Conservation (phyloP, 2,888 invertebrate genomes). For the Xestia c-nigrum region DNA sequence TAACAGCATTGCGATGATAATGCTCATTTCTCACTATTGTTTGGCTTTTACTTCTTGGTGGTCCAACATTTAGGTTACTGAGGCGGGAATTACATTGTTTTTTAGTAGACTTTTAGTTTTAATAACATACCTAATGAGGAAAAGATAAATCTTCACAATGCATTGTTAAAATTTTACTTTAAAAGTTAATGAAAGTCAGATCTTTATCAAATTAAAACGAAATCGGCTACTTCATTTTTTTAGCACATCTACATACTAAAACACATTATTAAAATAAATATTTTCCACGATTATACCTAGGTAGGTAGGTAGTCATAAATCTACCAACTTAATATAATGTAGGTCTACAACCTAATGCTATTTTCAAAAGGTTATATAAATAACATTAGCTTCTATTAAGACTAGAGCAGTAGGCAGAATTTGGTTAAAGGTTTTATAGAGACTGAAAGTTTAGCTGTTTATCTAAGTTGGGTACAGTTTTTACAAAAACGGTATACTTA, state of each 20-base stretch:
- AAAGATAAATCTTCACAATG: conserved; percentile 32
- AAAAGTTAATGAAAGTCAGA: conserved; percentile 6
- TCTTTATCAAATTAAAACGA: conserved; percentile 10
- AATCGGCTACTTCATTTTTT: conserved; percentile 21
- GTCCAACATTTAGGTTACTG: conserved; percentile 39
- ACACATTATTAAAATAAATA: background rate
- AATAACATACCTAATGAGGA: conserved; percentile 24
- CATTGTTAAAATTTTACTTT: conserved; percentile 23
- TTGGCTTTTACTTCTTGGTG: conserved; percentile 38
- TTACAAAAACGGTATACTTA: background rate
- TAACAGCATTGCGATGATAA: conserved; percentile 55
- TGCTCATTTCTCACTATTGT: conserved; percentile 52
- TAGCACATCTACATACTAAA: background rate
- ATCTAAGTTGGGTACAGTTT: background rate
- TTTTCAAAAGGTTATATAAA: background rate
- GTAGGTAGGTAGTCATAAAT: no score
- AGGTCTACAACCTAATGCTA: background rate
- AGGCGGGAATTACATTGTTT: conserved; percentile 13
- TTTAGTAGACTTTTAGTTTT: conserved; percentile 19
- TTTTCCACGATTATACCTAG: background rate
- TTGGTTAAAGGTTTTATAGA: background rate
- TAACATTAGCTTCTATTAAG: background rate
- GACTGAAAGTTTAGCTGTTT: background rate
- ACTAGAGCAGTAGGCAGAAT: background rate
- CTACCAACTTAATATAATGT: background rate